Base-by-base conservation (phyloP, 1,140 invertebrate genomes). In the Heliconius melpomene region DNA sequence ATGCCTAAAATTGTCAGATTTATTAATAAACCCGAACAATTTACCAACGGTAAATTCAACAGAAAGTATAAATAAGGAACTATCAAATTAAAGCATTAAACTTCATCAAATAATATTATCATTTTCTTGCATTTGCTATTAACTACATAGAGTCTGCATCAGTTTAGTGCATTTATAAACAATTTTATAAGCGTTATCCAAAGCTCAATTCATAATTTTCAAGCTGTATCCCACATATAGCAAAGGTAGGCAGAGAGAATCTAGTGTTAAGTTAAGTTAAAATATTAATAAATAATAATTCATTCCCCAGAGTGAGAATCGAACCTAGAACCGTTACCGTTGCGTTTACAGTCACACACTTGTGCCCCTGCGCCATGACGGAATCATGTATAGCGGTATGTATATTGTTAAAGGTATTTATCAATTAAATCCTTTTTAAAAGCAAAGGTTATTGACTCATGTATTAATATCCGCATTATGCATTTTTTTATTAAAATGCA, bases 1-100 rank as follows among this genome's bases (percentile, higher is more conserved):
- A 66, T 66, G 60, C 60, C 60, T 66, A 66, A 66, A 66, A 66
- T 66, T 66, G 60, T 66, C 60, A 66, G 60, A 66, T 66, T 66
- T 66, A 66, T 66, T 66, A 29, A 66, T 29, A 29, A 29, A 16
- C n/a, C 13, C 9, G 13, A 26, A 23, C 60, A 29, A 29, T 66
- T 29, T n/a, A 23, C n/a, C n/a, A 60, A 60, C n/a, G 23, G n/a
- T 26, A 60, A 60, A 23, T 60, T 60, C 11, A 66, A 0, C 60
- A 26, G 0, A 29, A 66, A 66, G 26, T 26, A 18, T 26, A 66
- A 66, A 66, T 26, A 29, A 66, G 60, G 23, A 66, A 66, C 60
- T 66, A 29, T 66, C 60, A 7, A 66, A 29, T 66, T 66, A 29
- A 26, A 66, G 60, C 11, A 29, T 66, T 29, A 5, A 29, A 29